Evolutionary conservation across 2,888 invertebrate species (phyloP).

Genomic region (Elgonia sp.): DNA sequence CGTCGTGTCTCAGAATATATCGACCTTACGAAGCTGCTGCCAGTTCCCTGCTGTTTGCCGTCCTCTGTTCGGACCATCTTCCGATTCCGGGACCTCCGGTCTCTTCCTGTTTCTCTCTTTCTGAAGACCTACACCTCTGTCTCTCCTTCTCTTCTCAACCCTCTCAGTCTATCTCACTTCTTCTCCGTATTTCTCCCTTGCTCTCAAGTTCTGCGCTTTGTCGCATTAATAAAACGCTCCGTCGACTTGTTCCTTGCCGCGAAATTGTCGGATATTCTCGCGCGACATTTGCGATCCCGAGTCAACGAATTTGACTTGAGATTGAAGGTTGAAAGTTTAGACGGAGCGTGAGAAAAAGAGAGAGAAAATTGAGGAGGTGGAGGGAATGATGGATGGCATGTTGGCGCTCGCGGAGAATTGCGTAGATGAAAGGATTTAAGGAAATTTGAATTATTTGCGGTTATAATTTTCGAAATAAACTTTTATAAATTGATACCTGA

Average conservation of each 20-base stretch:
- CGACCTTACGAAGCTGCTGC: constrained; percentile 58
- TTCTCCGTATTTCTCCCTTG: too few species aligned
- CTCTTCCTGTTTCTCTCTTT: constrained; percentile 19
- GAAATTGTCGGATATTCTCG: constrained; percentile 65
- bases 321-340: constrained; percentile 65
- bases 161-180: constrained; percentile 28
- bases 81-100: constrained; percentile 68
- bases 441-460: constrained; percentile 57
- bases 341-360: constrained; percentile 63
- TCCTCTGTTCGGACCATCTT: constrained; percentile 63
- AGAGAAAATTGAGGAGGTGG: constrained; percentile 50
- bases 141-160: constrained; percentile 15
- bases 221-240: constrained; percentile 74
- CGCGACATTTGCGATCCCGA: constrained; percentile 64
- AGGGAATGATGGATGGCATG: constrained; percentile 62
- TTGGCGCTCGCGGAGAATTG: constrained; percentile 47
- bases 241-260: constrained; percentile 68
- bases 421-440: constrained; percentile 46
- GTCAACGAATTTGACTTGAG: constrained; percentile 59
- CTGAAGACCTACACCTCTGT: constrained; percentile 16
- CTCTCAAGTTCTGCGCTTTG: too few species aligned
- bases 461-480: constrained; percentile 19
- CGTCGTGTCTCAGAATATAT: constrained; percentile 63
- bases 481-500: constrained; percentile 14
- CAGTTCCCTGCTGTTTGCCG: constrained; percentile 56